Evolutionary conservation across 1,140 invertebrate species (phyloP).

Genomic region (Pogonomyrmex barbatus): DNA sequence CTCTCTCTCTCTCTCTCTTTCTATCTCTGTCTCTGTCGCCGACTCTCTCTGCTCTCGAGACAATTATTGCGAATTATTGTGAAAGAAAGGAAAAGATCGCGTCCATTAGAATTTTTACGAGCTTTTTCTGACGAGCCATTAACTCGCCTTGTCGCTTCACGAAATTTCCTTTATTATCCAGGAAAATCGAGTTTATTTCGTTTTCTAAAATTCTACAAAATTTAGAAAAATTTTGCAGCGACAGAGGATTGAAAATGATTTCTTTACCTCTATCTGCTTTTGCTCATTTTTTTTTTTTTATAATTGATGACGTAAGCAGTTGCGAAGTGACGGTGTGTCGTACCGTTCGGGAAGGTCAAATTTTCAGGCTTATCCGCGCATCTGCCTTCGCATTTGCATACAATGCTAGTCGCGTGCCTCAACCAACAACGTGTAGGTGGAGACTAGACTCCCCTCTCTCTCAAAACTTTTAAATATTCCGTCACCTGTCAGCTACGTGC

Average conservation of each 20-base stretch:
- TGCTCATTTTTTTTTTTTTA: not conserved
- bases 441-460: constrained; percentile 56
- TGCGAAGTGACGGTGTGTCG: not conserved
- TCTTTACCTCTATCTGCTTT: not conserved
- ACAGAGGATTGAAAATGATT: not conserved
- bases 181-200: constrained; percentile 6
- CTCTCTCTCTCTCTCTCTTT: not conserved
- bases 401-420: constrained; percentile 81
- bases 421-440: constrained; percentile 70
- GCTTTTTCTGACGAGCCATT: constrained; percentile 29
- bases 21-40: not conserved
- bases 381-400: constrained; percentile 80
- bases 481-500: constrained; percentile 82
- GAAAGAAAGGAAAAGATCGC: constrained; percentile 64
- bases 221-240: not conserved
- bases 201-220: not conserved
- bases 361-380: constrained; percentile 71
- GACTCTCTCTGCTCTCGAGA: constrained; percentile 51
- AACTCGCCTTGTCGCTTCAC: constrained; percentile 35
- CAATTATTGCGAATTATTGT: constrained; percentile 74
- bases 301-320: not conserved
- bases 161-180: not conserved
- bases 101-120: constrained; percentile 54
- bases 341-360: constrained; percentile 51
- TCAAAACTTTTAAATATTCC: constrained; percentile 77